Conservation (phyloP, 2,797 vertebrate species). For the Brachyrhaphis roseni region DNA sequence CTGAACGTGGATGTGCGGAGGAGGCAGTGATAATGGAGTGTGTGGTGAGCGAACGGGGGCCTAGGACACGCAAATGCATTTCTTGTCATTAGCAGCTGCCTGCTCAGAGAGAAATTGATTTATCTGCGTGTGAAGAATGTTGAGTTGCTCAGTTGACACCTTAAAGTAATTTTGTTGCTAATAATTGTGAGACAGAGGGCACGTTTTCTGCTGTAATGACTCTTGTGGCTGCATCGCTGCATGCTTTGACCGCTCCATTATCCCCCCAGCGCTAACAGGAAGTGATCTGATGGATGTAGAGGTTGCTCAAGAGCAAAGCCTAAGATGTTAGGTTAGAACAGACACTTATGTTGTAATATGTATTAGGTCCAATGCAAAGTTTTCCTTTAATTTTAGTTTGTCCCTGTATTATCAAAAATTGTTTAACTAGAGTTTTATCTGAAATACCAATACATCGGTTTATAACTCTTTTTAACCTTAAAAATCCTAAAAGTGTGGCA, state of each 20-base stretch:
- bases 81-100: constrained; percentile 59
- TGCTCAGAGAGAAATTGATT: constrained; percentile 46
- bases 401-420: neutral
- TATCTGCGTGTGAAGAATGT: constrained; percentile 30
- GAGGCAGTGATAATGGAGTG: constrained; percentile 50
- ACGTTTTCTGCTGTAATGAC: constrained; percentile 29
- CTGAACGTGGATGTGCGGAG: constrained; percentile 37
- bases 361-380: constrained; percentile 16
- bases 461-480: neutral
- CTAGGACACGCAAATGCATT: constrained; percentile 48
- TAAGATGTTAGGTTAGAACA: constrained; percentile 22
- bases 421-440: neutral
- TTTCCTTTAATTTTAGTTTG: neutral
- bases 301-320: constrained; percentile 22
- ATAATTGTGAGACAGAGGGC: constrained; percentile 36
- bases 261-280: constrained; percentile 45
- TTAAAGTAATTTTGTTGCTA: constrained; percentile 26
- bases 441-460: neutral
- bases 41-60: constrained; percentile 21
- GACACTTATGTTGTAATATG: constrained; percentile 1
- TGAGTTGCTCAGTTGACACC: constrained; percentile 23
- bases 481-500: neutral
- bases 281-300: constrained; percentile 47
- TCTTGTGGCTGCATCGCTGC: constrained; percentile 18
- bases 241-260: constrained; percentile 36